Evolutionary conservation across 1,140 invertebrate species (phyloP), one percentile per base, ranked within the genome.

Genomic region (Leptinotarsa lineolata): DNA sequence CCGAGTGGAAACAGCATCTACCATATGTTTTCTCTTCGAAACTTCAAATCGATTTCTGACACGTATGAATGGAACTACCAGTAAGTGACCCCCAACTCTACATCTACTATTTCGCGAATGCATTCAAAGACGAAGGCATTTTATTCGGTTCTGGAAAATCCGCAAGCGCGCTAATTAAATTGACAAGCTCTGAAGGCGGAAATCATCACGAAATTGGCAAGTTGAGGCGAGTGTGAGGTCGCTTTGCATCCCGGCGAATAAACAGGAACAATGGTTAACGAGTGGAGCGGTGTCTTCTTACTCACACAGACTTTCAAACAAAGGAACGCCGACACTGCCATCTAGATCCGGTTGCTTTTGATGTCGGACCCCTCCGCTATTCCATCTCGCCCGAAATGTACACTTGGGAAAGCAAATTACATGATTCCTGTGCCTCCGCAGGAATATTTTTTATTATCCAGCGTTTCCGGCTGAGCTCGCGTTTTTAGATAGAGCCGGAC

Each of bases 301-400:
- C 64, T 39, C 64, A 39, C 22, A 39, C 22, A 39, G 30, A 39
- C 22, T 44, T 66, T 20, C 60, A 16, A 39, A 39, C 64, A 66
- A 66, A 66, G 64, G 22, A n/a, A 44, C 39, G 64, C 64, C 64
- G 64, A 66, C 22, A 66, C 39, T 18, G 64, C 64, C 64, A 18
- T 39, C 64, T 44, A 39, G 64, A 66, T 66, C 64, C 64, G 39
- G 30, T 66, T 44, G 64, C 64, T 66, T 66, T 66, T 66, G 64
- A 66, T 66, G 64, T 66, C 39, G 22, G 64, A 66, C 16, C 48
- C 48, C 48, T 54, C 16, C 48, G 48, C 48, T 54, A n/a, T 54
- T 39, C 30, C 30, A 15, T 54, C 48, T 16, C 4, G 5, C 4
- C 48, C 16, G 48, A 54, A 54, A 54, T 15, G 48, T 54, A 54